Conservation (phyloP, 2,888 invertebrate species). For the Euzetes globulus region DNA sequence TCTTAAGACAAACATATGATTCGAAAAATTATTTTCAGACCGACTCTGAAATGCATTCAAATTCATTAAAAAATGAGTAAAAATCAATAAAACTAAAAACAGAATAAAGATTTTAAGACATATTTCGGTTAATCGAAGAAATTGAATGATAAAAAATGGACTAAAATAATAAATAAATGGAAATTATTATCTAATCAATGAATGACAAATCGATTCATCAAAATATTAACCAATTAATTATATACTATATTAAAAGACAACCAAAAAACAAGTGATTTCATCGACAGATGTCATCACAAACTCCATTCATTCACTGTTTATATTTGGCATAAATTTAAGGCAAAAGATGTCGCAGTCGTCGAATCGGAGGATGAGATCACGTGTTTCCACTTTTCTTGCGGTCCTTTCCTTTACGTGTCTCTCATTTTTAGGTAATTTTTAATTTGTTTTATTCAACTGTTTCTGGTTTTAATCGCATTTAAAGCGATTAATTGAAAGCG, state of each 20-base stretch:
- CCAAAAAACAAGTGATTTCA: background rate
- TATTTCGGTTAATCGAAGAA: no score
- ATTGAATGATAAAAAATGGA: no score
- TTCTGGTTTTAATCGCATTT: background rate
- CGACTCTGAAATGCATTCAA: no score
- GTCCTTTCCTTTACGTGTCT: constrained; percentile 21
- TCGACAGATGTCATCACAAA: background rate
- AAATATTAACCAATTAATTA: no score
- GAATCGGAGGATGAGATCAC: background rate
- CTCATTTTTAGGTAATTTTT: background rate
- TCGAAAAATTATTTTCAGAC: no score
- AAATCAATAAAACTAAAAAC: no score
- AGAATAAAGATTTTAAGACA: no score
- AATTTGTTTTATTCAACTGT: background rate
- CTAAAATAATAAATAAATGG: background rate
- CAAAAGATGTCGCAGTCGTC: background rate
- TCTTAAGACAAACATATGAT: no score
- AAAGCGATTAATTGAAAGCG: background rate
- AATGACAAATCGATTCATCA: background rate
- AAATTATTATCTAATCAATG: background rate
- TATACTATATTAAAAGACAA: no score
- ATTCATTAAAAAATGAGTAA: no score
- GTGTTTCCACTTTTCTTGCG: background rate
- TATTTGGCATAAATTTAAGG: background rate
- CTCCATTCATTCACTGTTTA: no score